Conservation (phyloP, 2,888 invertebrate genomes). For the Bombylius major region DNA sequence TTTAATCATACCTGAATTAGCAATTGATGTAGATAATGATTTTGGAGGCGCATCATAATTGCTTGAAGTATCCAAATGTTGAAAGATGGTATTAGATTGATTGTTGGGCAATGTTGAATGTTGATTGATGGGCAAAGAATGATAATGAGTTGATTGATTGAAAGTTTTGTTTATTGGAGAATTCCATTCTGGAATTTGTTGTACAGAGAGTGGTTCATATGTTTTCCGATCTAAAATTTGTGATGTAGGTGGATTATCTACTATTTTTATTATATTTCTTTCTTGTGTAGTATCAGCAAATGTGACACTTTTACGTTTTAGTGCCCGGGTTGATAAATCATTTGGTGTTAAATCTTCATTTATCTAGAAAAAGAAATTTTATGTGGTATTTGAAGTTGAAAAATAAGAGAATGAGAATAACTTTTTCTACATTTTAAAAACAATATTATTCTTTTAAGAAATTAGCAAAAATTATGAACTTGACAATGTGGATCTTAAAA, state of each 20-base stretch:
- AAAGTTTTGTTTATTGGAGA: constrained; percentile 7
- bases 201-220: not conserved
- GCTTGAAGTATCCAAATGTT: not conserved
- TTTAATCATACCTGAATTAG: constrained; percentile 12
- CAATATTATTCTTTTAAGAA: too few species aligned
- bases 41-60: too few species aligned
- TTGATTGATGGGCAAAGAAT: not conserved
- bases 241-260: not conserved
- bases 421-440: too few species aligned
- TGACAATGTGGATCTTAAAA: too few species aligned
- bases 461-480: too few species aligned
- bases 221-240: constrained; percentile 2
- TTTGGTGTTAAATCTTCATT: constrained; percentile 1
- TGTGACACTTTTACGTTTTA: constrained; percentile 4
- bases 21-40: not conserved
- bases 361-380: not conserved
- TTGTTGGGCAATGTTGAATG: not conserved
- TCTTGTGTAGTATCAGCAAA: constrained; percentile 1
- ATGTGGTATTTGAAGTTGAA: too few species aligned
- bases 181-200: not conserved
- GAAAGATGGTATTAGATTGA: not conserved
- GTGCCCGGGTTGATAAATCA: not conserved
- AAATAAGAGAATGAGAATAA: too few species aligned
- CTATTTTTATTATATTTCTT: not conserved
- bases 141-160: not conserved